These are phyloP conservation scores for Dryas iulia DNA, from an alignment of 1,140 invertebrate species.

Conservation along the genomic window DNA sequence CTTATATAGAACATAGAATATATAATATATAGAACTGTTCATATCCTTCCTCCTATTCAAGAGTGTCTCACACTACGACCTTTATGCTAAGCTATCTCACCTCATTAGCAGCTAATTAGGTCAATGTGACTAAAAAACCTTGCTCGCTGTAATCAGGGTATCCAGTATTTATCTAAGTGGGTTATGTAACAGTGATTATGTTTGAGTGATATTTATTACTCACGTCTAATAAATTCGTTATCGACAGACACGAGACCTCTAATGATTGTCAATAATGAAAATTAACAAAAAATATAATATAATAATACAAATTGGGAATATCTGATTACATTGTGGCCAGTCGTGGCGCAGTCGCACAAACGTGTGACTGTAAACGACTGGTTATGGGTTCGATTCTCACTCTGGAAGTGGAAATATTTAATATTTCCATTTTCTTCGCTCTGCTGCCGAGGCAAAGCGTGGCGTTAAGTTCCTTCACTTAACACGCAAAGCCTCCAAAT, in stretches of 20 bases:
- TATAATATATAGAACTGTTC: not conserved
- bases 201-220: constrained; percentile 4
- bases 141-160: constrained; percentile 26
- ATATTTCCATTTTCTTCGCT: too few species aligned
- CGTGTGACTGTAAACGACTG: too few species aligned
- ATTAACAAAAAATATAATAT: not conserved
- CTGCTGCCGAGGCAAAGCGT: too few species aligned
- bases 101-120: constrained; percentile 32
- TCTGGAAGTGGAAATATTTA: too few species aligned
- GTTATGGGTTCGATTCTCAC: too few species aligned
- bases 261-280: not conserved
- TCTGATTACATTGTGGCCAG: too few species aligned
- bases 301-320: too few species aligned
- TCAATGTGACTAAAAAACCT: constrained; percentile 35
- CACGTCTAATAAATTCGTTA: constrained; percentile 1
- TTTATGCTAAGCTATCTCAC: constrained; percentile 24
- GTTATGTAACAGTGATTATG: constrained; percentile 24
- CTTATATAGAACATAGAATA: too few species aligned
- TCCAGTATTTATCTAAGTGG: constrained; percentile 36
- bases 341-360: too few species aligned
- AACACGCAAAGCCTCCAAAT: too few species aligned
- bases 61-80: constrained; percentile 1
- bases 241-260: constrained; percentile 4
- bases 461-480: too few species aligned
- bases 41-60: not conserved